Base-by-base conservation (phyloP, 1,140 invertebrate species). In the Drosophila pseudoananassae region DNA sequence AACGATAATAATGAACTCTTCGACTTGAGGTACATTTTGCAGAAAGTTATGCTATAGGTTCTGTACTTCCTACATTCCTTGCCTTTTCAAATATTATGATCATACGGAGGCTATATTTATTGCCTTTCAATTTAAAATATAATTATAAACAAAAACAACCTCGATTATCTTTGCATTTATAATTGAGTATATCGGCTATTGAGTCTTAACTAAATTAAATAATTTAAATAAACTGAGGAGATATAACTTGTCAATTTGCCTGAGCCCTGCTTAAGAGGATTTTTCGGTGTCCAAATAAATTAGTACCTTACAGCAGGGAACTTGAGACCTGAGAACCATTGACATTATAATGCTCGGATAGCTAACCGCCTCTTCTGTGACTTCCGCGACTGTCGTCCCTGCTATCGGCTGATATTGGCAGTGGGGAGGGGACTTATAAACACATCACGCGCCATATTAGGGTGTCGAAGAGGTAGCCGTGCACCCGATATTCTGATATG, bases 391-490 rank as follows among this genome's bases (percentile, higher is more conserved):
- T 58, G 8, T 8, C 7, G n/a, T 15, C 20, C 23, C 61, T 55
- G 47, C 69, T 64, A 55, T 38, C 46, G 8, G 8, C 12, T 68
- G 50, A 27, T 53, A 46, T 50, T 36, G 33, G 10, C 33, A 25
- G 7, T 64, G 43, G 53, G 51, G 1, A 29, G 15, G 20, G 40
- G 27, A 45, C 45, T 64, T 68, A 53, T 36, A 36, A 36, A 66
- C 15, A 49, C 58, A 84, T 85, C 81, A 85, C 81, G 69, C 68
- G 82, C 29, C 25, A 23, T 27, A 17, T 43, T 74, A 7, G 46
- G 31, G 20, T 49, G 61, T 60, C 55, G 23, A 33, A 47, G 27
- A 17, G 27, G 46, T 47, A 64, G 73, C 61, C 61, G 63, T 58
- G 57, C 46, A 46, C 25, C 60, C 57, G 33, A 43, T 43, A 45